A percentile compares a stretch with the other conserved stretches of the same genome.
These are phyloP conservation scores for Tipula confusa DNA, from an alignment of 2,888 invertebrate genomes.

Conservation along the genomic window DNA sequence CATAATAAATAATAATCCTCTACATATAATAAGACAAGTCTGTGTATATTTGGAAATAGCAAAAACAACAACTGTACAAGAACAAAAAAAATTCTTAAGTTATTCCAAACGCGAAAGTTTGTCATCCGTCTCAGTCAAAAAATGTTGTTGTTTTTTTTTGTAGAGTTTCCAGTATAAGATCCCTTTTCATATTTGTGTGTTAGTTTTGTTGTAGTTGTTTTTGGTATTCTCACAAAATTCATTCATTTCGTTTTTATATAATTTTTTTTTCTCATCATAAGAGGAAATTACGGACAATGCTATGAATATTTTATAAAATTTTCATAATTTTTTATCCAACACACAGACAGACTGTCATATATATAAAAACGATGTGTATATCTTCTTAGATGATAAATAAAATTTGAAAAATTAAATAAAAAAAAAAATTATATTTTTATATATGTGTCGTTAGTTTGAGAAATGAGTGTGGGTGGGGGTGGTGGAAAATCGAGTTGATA, in stretches of 20 bases:
- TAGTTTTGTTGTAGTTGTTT: background rate
- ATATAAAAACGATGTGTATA: background rate
- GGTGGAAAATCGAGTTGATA: background rate
- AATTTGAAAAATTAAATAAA: too few relatives aligned
- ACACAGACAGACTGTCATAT: background rate
- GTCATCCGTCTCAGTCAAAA: constrained; percentile 29
- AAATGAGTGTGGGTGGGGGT: background rate
- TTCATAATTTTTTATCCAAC: constrained; percentile 16
- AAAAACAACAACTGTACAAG: too few relatives aligned
- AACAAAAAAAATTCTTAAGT: background rate
- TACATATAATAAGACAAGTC: background rate
- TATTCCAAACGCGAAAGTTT: constrained; percentile 30
- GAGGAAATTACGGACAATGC: constrained; percentile 31
- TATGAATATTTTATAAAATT: constrained; percentile 31
- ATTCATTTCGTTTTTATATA: constrained; percentile 26
- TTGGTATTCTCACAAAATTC: background rate
- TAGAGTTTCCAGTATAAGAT: background rate
- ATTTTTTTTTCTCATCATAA: background rate
- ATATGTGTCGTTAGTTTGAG: background rate
- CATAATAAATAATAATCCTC: constrained; percentile 7
- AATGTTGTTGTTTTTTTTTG: background rate
- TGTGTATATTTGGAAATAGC: background rate
- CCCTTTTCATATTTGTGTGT: background rate
- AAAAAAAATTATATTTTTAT: too few relatives aligned
- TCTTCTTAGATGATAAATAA: constrained; percentile 12